Evolutionary conservation across 2,113 vertebrate genomes (phyloP).

Genomic region (Pseudopipra pipra): DNA sequence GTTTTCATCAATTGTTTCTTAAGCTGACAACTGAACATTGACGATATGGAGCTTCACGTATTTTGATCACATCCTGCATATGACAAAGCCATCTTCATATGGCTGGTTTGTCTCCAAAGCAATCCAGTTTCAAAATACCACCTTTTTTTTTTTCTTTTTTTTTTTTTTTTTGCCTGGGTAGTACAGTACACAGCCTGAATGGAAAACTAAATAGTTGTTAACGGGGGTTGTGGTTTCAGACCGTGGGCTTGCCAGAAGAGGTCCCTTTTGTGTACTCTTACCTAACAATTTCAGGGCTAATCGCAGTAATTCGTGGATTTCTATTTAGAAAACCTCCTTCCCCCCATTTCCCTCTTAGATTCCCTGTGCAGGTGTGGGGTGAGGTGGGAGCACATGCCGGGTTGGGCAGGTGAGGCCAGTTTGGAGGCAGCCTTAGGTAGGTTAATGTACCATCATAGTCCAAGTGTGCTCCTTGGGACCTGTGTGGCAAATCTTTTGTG

Average conservation of each 20-base stretch:
- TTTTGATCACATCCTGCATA: neutral
- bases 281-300: neutral
- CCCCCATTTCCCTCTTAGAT: neutral
- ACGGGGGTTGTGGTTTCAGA: neutral
- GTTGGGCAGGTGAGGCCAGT: neutral
- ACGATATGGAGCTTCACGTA: neutral
- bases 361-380: neutral
- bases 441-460: neutral
- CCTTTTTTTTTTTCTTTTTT: neutral
- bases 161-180: neutral
- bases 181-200: neutral
- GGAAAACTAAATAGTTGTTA: fast-evolving
- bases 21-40: conserved; percentile 18
- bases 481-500: neutral
- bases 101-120: neutral
- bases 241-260: neutral
- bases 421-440: neutral
- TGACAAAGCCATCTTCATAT: neutral
- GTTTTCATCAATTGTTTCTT: conserved; percentile 48
- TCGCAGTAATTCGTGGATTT: neutral
- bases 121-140: neutral
- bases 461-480: neutral
- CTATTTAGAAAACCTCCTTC: neutral
- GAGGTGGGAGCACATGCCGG: neutral
- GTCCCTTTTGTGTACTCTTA: neutral